Conservation (phyloP, 2,888 invertebrate species). For the Dugesia japonica region DNA sequence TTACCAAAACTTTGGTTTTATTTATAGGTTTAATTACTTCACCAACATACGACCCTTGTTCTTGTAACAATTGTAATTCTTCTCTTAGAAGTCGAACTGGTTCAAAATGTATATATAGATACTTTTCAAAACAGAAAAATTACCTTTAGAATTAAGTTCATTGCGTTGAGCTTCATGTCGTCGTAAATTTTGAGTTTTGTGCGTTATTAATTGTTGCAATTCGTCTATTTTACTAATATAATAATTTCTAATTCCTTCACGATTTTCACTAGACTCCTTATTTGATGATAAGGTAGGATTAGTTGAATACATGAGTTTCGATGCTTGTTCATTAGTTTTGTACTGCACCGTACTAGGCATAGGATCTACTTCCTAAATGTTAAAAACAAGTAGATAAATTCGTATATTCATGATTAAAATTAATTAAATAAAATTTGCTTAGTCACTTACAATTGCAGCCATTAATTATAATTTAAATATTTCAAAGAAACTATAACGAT, state of each 20-base stretch:
- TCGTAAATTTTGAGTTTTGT: conserved; percentile 85
- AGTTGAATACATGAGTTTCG: background rate
- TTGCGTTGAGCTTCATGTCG: conserved; percentile 92
- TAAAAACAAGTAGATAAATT: background rate
- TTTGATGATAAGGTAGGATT: background rate
- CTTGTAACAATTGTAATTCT: conserved; percentile 76
- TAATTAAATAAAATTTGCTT: background rate
- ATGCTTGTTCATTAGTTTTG: background rate
- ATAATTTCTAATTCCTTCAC: conserved; percentile 66
- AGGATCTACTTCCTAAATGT: background rate
- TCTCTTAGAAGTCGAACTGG: conserved; percentile 85
- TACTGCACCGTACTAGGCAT: background rate
- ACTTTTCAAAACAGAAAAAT: background rate
- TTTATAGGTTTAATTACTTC: conserved; percentile 99
- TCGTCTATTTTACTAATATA: conserved; percentile 96
- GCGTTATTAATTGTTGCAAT: conserved; percentile 76
- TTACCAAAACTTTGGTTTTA: conserved; percentile 74
- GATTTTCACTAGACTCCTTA: conserved; percentile 38
- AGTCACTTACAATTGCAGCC: background rate
- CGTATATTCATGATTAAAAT: too few relatives aligned
- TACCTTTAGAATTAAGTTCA: conserved; percentile 91
- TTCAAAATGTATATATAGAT: background rate
- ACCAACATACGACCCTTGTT: conserved; percentile 96
- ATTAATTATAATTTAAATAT: background rate
- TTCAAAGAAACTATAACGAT: too few relatives aligned